Conservation (phyloP, 1,140 invertebrate species). For the Lepidurus couesii region DNA sequence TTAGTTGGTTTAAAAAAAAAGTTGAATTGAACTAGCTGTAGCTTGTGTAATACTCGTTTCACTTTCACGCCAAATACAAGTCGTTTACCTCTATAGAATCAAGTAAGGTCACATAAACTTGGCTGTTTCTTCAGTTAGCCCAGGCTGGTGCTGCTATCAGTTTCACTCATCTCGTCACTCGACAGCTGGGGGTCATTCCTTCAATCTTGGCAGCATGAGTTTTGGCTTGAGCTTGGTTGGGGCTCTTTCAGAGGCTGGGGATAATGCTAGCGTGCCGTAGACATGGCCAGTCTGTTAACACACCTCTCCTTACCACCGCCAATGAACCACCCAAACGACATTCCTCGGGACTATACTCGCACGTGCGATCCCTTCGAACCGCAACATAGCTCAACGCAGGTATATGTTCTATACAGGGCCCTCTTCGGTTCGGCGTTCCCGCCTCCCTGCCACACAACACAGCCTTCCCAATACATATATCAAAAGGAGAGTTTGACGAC, state of each 20-base stretch:
- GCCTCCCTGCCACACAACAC: neutral
- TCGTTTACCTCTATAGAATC: too few relatives aligned
- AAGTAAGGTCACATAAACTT: neutral
- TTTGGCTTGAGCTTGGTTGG: neutral
- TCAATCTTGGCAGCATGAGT: neutral
- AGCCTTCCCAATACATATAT: neutral
- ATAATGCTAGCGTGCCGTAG: neutral
- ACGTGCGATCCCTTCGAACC: conserved; percentile 16
- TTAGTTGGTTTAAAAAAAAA: too few relatives aligned
- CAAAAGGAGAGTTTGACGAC: neutral
- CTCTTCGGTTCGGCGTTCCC: neutral
- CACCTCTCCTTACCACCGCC: neutral
- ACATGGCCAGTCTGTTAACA: conserved; percentile 7
- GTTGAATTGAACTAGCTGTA: too few relatives aligned
- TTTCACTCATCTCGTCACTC: conserved; percentile 1
- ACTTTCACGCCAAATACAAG: too few relatives aligned
- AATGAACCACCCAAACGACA: conserved; percentile 17
- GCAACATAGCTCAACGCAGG: neutral
- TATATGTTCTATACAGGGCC: neutral
- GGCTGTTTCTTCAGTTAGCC: neutral
- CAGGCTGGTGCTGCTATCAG: neutral
- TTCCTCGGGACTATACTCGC: conserved; percentile 14
- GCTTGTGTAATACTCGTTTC: too few relatives aligned
- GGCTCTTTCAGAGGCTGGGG: neutral
- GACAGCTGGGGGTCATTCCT: conserved; percentile 20